Conservation (phyloP, 1,140 invertebrate genomes). For the Macrocentrus cingulum region DNA sequence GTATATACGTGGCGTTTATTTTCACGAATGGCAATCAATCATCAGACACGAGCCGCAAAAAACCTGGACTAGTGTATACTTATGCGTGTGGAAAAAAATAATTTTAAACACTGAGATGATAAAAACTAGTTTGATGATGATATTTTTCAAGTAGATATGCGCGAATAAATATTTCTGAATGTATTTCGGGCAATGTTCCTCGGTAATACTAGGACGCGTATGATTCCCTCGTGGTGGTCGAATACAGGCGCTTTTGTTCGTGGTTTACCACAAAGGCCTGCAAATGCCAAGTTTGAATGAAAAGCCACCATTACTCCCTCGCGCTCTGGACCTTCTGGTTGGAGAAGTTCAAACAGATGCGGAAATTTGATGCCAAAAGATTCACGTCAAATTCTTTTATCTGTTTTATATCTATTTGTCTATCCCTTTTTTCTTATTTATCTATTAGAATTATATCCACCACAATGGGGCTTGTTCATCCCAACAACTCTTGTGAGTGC, state of each 20-base stretch:
- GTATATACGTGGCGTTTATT: conserved; percentile 3
- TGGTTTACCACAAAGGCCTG: conserved; percentile 55
- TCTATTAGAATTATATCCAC: not conserved
- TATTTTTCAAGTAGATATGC: no score
- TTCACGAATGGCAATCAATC: not conserved
- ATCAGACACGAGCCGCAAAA: not conserved
- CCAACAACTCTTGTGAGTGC: no score
- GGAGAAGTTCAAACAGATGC: conserved; percentile 46
- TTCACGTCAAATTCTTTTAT: conserved; percentile 34
- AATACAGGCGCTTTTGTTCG: conserved; percentile 44
- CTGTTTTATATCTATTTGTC: conserved; percentile 14
- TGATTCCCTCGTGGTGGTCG: not conserved
- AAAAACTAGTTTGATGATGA: no score
- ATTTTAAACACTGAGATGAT: no score
- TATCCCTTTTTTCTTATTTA: not conserved
- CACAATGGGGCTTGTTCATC: no score
- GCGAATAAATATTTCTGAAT: conserved; percentile 7
- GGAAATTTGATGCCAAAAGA: conserved; percentile 48
- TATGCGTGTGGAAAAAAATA: not conserved
- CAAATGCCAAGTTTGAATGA: conserved; percentile 50
- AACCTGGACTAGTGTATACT: not conserved
- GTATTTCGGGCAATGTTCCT: conserved; percentile 1
- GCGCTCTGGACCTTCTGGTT: conserved; percentile 9
- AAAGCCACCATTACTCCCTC: conserved; percentile 36
- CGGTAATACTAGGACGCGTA: no score